Conservation (phyloP, 2,888 invertebrate species). For the Hydrotaea cyrtoneurina region DNA sequence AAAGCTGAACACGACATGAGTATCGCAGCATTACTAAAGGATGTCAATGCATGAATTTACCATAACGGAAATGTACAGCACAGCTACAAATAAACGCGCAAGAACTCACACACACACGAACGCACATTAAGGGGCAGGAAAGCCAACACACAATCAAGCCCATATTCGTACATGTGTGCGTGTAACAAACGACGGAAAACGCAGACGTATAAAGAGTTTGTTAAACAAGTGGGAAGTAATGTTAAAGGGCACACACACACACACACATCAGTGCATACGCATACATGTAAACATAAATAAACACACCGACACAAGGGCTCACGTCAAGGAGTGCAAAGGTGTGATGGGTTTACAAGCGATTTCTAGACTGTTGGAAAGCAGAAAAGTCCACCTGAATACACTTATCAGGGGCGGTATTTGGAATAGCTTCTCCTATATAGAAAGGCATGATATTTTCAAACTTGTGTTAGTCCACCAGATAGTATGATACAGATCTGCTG, state of each 20-base stretch:
- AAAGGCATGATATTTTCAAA: no score
- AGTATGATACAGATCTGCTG: no score
- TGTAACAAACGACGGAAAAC: not conserved
- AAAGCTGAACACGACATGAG: not conserved
- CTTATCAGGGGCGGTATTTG: no score
- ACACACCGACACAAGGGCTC: not conserved
- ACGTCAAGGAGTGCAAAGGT: not conserved
- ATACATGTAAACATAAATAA: not conserved
- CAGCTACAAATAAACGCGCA: not conserved
- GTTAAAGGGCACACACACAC: not conserved
- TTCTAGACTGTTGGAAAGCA: not conserved
- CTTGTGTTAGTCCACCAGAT: no score
- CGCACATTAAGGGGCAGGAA: no score
- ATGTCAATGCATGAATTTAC: slow-evolving; percentile 22
- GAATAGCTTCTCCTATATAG: no score
- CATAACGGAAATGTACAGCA: slow-evolving; percentile 28
- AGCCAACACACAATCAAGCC: no score
- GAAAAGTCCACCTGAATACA: no score
- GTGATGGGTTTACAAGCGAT: not conserved
- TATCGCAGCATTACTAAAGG: not conserved
- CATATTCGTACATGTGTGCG: not conserved
- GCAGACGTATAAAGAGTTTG: not conserved
- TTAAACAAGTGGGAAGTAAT: not conserved
- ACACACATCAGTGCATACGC: not conserved
- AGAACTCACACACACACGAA: not conserved